phyloP scores from a whole-genome alignment of 2,797 vertebrate genomes.

The Sebastes variabilis region DNA sequence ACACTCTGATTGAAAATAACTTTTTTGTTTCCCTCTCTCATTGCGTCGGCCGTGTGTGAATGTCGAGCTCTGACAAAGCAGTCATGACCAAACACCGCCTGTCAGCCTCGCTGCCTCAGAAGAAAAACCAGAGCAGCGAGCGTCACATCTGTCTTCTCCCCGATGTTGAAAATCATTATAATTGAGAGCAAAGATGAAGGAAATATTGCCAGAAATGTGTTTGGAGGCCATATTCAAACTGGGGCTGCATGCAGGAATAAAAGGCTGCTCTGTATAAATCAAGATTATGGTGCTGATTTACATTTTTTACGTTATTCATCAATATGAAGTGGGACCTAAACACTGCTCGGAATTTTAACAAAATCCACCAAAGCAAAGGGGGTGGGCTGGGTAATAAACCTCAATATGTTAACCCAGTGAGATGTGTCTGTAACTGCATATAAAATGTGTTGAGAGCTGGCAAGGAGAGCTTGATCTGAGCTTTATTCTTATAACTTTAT shows the following conservation, averaged over 20 bases:
- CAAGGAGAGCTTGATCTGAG: background rate
- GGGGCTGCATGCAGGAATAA: background rate
- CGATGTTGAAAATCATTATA: slow-evolving; percentile 52
- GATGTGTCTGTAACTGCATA: background rate
- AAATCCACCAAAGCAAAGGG: background rate
- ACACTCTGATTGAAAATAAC: slow-evolving; percentile 15
- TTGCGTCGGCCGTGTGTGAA: slow-evolving; percentile 39
- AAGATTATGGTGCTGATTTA: slow-evolving; percentile 23
- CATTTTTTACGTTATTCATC: slow-evolving; percentile 1
- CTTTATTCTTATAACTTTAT: background rate
- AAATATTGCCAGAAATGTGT: slow-evolving; percentile 39
- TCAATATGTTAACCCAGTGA: background rate
- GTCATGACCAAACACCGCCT: slow-evolving; percentile 34
- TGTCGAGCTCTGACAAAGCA: slow-evolving; percentile 40
- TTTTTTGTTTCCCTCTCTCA: slow-evolving; percentile 5
- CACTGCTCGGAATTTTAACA: background rate
- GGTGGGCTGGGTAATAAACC: background rate
- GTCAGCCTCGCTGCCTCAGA: slow-evolving; percentile 34
- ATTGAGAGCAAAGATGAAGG: slow-evolving; percentile 41
- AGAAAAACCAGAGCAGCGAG: slow-evolving; percentile 45
- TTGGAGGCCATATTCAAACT: slow-evolving; percentile 17
- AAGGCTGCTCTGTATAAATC: slow-evolving; percentile 25
- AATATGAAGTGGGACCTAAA: slow-evolving; percentile 7
- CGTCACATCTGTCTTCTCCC: slow-evolving; percentile 44
- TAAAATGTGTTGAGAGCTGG: background rate